Base-by-base conservation (phyloP, 1,140 invertebrate species). In the Magallana angulata region DNA sequence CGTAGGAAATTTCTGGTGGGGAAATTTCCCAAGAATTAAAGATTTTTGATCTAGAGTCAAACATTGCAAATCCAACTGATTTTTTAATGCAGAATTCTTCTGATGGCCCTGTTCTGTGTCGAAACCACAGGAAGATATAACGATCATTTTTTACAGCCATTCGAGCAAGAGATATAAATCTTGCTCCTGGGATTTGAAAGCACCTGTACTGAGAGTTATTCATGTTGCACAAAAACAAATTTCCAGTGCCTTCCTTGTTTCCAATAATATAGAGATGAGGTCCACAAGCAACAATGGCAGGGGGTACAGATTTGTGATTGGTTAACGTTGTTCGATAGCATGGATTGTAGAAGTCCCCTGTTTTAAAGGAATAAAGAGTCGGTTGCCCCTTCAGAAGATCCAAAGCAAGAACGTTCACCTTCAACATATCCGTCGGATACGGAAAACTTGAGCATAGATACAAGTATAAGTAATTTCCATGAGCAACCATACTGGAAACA, bases 31-130 rank as follows among this genome's bases (percentile, higher is more conserved):
- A 91, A 7, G 92, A 91, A 82, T 90, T 91, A 86, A 94, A 94
- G 6, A 92, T 90, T 87, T 93, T 93, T 36, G 90, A 92, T 87
- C 92, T 92, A 9, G 92, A 90, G 90, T 94, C 93, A 91, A 94
- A 94, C 88, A 93, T 91, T n/a, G 91, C 91, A 92, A 94, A 94
- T n/a, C 92, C 92, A 7, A 94, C 91, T 48, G 92, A 92, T 88
- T 94, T 94, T 81, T 94, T 94, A 18, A 94, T 93, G 80, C 92
- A 93, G 87, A 93, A 94, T 81, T 94, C 94, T 88, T 94, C 94
- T 36, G 93, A 94, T 36, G 93, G 93, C 56, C 94, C 94, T 76
- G 92, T 94, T 56, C 94, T 88, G 87, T 94, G 93, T 76, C 94
- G 89, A 83, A 91, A 94, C 94, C 94, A 94, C 16, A 94, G 86